Evolutionary conservation across 2,797 vertebrate genomes (phyloP), one percentile per base, ranked within the genome.

Genomic region (Scyliorhinus canicula): DNA sequence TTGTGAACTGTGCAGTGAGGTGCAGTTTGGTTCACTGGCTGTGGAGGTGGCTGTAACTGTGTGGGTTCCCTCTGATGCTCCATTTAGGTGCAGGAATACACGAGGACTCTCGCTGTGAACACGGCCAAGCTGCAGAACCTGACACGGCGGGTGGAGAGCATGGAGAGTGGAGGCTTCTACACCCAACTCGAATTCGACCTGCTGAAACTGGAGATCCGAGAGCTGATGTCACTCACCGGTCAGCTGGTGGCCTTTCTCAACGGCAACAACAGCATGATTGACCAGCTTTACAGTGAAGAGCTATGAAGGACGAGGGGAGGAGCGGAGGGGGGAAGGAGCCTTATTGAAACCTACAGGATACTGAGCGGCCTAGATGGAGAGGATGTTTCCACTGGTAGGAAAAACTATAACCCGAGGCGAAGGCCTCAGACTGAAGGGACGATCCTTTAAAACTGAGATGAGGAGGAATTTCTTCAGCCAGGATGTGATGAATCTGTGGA

Each of bases 151-250:
- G 57, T 91, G 88, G n/a, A 65, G 88, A 44, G 0, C 2, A 63
- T 91, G n/a, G 88, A 91, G n/a, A 65, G 21, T 5, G 57, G n/a
- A 26, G 35, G 9, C 57, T 63, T n/a, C 88, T 91, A 91, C 88
- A 91, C 88, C n/a, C 57, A 91, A 21, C 88, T 91, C 57, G 88
- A 91, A n/a, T 91, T 91, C 16, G 88, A 91, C 3, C 57, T 91
- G 57, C 21, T 91, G 31, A 91, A 63, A 0, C 57, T 91, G 88
- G 88, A 91, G 88, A 91, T 91, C 57, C 88, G 19, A 44, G 88
- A 91, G 88, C n/a, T 91, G 88, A 8, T 63, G 88, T 4, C 88
- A 24, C 88, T 91, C n/a, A 91, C 88, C 57, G 3, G 5, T 44
- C 88, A 26, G 57, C 88, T 91, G 88, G 65, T 26, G 57, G 0